phyloP scores from a whole-genome alignment of 2,888 invertebrate genomes.

The Calameuta filiformis region DNA sequence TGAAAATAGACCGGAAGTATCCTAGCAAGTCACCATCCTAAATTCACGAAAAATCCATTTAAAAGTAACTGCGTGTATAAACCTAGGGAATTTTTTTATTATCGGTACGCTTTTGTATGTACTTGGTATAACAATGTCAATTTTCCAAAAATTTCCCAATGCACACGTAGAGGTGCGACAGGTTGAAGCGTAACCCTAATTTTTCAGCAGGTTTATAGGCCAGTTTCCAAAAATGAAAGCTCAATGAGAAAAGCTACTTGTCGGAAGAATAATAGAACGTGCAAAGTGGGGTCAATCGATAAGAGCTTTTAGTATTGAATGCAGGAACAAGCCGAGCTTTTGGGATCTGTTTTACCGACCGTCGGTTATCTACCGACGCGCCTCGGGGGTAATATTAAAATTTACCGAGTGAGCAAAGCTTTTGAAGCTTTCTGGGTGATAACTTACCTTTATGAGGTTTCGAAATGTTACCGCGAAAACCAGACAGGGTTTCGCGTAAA shows the following conservation, averaged over 20 bases:
- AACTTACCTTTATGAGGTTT: neutral
- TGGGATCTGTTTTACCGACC: neutral
- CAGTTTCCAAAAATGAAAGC: neutral
- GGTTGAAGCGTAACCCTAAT: too few relatives aligned
- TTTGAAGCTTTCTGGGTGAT: neutral
- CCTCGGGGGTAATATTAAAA: too few relatives aligned
- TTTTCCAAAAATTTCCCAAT: neutral
- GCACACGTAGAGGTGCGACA: too few relatives aligned
- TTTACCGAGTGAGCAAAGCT: neutral
- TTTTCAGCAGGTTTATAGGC: too few relatives aligned
- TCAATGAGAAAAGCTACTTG: neutral
- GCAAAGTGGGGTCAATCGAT: neutral
- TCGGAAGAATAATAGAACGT: neutral
- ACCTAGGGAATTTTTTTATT: neutral
- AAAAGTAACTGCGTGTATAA: neutral
- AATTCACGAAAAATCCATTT: neutral
- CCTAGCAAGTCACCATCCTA: neutral
- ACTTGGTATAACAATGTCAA: neutral
- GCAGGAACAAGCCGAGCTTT: neutral
- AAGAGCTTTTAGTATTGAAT: neutral
- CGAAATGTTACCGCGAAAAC: too few relatives aligned
- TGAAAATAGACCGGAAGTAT: neutral
- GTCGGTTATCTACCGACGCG: neutral
- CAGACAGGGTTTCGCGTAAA: neutral
- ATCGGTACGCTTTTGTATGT: neutral